Percentiles rank a stretch among this genome's conserved stretches.
These are phyloP conservation scores for Ectropis grisescens DNA, from an alignment of 1,140 invertebrate genomes.

Conservation along the genomic window DNA sequence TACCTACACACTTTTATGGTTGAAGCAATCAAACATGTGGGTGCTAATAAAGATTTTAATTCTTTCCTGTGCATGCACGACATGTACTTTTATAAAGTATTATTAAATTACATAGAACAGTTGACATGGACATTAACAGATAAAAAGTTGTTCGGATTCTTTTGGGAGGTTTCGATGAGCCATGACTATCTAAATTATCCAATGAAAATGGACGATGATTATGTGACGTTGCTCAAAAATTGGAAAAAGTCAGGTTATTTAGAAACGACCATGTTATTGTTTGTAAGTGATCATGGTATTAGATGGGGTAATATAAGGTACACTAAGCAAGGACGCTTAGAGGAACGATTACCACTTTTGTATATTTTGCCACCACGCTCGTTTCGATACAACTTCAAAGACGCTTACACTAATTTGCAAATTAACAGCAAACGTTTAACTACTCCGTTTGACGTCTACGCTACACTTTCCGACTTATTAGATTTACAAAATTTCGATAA, in stretches of 20 bases:
- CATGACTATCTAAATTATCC: conserved; percentile 79
- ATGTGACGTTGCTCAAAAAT: conserved; percentile 67
- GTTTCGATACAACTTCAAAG: conserved; percentile 73
- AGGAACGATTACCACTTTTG: conserved; percentile 88
- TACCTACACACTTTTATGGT: conserved; percentile 80
- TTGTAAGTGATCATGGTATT: conserved; percentile 92
- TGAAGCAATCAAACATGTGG: conserved; percentile 63
- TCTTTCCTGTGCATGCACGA: conserved; percentile 71
- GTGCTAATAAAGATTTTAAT: conserved; percentile 64
- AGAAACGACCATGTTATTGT: conserved; percentile 77
- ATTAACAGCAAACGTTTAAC: conserved; percentile 78
- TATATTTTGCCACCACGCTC: conserved; percentile 81
- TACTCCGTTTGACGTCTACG: conserved; percentile 83
- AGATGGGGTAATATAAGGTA: conserved; percentile 76
- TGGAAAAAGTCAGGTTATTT: conserved; percentile 69
- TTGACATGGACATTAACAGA: conserved; percentile 64
- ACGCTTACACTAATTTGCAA: conserved; percentile 74
- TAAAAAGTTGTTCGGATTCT: conserved; percentile 75
- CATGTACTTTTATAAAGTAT: conserved; percentile 57
- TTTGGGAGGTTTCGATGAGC: conserved; percentile 80
- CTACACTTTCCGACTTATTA: conserved; percentile 52
- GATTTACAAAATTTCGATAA: conserved; percentile 15
- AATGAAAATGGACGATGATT: conserved; percentile 72
- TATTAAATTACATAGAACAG: conserved; percentile 69
- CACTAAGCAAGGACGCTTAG: conserved; percentile 85